Percentiles rank a stretch among this genome's conserved stretches.
phyloP scores from a whole-genome alignment of 2,797 vertebrate species.

The Sebastes vulpes region DNA sequence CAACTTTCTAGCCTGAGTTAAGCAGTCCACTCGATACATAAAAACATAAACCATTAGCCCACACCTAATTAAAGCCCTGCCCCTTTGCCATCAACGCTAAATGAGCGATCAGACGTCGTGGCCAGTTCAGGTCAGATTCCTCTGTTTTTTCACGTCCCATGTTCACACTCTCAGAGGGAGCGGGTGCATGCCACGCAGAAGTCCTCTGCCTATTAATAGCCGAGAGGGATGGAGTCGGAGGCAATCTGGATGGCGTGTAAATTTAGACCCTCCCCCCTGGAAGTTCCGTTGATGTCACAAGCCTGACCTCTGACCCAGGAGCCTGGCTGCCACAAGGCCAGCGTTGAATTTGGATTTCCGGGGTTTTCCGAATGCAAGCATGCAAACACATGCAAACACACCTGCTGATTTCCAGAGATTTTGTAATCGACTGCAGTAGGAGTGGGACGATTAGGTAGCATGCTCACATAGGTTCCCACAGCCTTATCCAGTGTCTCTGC shows the following conservation, averaged over 20 bases:
- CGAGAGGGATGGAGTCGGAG: conserved; percentile 63
- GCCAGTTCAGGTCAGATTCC: conserved; percentile 75
- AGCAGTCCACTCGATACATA: conserved; percentile 14
- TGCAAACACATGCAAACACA: not conserved
- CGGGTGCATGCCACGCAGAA: conserved; percentile 73
- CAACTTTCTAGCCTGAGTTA: not conserved
- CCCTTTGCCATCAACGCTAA: conserved; percentile 50
- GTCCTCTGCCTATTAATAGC: conserved; percentile 83
- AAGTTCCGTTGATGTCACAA: conserved; percentile 80
- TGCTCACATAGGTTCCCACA: conserved; percentile 72
- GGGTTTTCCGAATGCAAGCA: not conserved
- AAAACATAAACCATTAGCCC: conserved; percentile 51
- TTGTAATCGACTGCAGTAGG: conserved; percentile 26
- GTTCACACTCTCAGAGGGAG: conserved; percentile 69
- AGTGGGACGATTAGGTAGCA: conserved; percentile 43
- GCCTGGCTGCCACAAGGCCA: conserved; percentile 51
- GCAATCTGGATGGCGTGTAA: conserved; percentile 73
- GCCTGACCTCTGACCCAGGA: conserved; percentile 80
- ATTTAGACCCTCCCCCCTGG: conserved; percentile 79
- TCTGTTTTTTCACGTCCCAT: conserved; percentile 72
- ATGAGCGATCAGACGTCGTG: conserved; percentile 50
- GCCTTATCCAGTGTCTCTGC: conserved; percentile 80
- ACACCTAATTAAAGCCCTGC: conserved; percentile 57
- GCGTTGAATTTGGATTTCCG: conserved; percentile 72
- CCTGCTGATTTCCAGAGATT: conserved; percentile 20